Base-by-base conservation (phyloP, 2,797 vertebrate species). In the Tragelaphus eurycerus region DNA sequence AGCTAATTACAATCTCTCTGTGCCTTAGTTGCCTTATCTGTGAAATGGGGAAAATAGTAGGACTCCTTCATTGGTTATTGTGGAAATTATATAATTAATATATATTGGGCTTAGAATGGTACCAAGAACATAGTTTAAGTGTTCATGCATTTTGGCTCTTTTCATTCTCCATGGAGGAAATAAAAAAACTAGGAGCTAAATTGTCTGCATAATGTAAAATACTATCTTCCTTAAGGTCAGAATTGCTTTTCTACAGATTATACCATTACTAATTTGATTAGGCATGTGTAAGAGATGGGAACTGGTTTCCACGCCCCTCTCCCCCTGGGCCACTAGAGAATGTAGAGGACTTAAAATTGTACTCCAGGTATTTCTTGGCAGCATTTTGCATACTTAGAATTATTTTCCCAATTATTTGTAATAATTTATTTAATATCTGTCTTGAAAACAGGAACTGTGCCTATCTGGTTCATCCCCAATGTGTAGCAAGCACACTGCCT, bases 161-260 rank as follows among this genome's bases (percentile, higher is more conserved):
- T 90, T 94, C 50, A 90, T 81, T 90, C 57, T 90, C 2, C 38
- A 27, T 23, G 60, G n/a, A 60, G 46, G 46, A 93, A 94, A 71
- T 86, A 34, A 38, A 81, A 54, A 93, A 78, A 48, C 12, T 3
- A 21, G 29, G 64, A 82, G n/a, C 21, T 78, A 48, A 89, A 50
- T 64, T 55, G 17, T 79, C 27, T 59, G 54, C 19, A 48, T 38
- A 76, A 67, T 82, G 25, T 62, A 64, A 78, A 83, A 82, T 85
- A 6, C 12, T 57, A 2, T 76, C 57, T 60, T 91, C 17, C 71
- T 57, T 79, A 50, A 76, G 9, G 6, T 93, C 25, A 74, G 13
- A 87, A 64, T 54, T 93, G 64, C 64, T 82, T 93, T 95, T 88
- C 34, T 96, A n/a, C 19, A 76, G 62, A 91, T 88, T 93, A 31